Conservation (phyloP, 1,140 invertebrate genomes). For the Trachymyrmex cornetzi region DNA sequence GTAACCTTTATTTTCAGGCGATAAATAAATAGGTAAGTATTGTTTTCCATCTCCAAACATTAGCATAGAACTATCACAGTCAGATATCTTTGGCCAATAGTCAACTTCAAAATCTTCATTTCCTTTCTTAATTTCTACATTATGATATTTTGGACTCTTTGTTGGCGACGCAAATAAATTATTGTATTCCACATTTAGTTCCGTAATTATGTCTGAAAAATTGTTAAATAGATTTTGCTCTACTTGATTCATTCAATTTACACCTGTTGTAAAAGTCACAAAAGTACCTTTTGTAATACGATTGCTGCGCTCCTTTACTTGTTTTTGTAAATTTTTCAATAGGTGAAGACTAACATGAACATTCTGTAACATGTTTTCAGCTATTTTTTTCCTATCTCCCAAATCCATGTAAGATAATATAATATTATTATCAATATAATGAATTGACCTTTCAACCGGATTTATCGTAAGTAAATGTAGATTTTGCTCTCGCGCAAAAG, state of each 20-base stretch:
- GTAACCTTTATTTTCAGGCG: slow-evolving; percentile 92
- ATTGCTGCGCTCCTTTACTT: slow-evolving; percentile 86
- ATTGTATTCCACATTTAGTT: slow-evolving; percentile 62
- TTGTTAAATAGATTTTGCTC: neutral
- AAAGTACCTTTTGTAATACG: slow-evolving; percentile 35
- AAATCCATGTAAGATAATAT: slow-evolving; percentile 87
- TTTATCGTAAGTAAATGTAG: slow-evolving; percentile 76
- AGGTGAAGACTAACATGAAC: slow-evolving; percentile 85
- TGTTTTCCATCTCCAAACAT: slow-evolving; percentile 69
- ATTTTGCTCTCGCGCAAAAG: slow-evolving; percentile 66
- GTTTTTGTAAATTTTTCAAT: slow-evolving; percentile 90
- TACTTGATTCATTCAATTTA: neutral
- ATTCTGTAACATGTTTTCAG: slow-evolving; percentile 84
- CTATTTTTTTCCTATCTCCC: slow-evolving; percentile 80
- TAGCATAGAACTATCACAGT: slow-evolving; percentile 73
- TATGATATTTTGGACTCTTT: slow-evolving; percentile 68
- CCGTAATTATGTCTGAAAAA: neutral
- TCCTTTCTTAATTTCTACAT: slow-evolving; percentile 75
- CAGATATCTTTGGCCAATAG: slow-evolving; percentile 76
- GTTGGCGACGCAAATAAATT: slow-evolving; percentile 77
- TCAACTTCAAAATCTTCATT: slow-evolving; percentile 75
- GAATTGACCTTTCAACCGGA: slow-evolving; percentile 87
- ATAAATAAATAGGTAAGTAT: slow-evolving; percentile 89
- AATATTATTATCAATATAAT: slow-evolving; percentile 85
- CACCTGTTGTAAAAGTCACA: neutral